These are phyloP conservation scores for Andinoacara biseriatus DNA, from an alignment of 2,113 vertebrate species.

Conservation along the genomic window DNA sequence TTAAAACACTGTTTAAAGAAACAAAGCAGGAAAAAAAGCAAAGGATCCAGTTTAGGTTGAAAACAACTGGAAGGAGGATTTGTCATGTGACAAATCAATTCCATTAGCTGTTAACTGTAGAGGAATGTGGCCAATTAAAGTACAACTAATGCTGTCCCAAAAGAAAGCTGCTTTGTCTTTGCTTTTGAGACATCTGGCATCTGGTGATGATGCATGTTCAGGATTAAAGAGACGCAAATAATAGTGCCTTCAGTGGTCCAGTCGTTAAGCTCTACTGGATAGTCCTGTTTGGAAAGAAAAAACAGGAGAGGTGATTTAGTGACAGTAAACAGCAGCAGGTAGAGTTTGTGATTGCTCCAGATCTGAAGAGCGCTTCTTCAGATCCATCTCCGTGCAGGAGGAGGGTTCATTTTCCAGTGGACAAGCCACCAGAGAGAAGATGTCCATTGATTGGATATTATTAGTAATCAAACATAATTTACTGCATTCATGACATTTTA, in stretches of 20 bases:
- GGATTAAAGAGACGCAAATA: not conserved
- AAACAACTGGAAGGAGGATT: not conserved
- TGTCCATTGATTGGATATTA: not conserved
- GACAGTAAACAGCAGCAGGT: conserved; percentile 2
- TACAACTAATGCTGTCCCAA: not conserved
- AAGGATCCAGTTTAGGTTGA: not conserved
- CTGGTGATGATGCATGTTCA: not conserved
- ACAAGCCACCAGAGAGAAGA: not conserved
- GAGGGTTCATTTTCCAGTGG: conserved; percentile 1
- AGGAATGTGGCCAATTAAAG: not conserved
- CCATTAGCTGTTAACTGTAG: conserved; percentile 9
- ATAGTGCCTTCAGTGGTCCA: not conserved
- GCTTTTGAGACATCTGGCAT: not conserved
- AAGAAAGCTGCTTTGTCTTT: not conserved
- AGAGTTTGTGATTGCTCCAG: not conserved
- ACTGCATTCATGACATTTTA: conserved; percentile 24
- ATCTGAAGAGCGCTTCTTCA: not conserved
- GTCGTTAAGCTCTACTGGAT: not conserved
- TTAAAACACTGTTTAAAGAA: not conserved
- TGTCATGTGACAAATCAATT: conserved; percentile 11
- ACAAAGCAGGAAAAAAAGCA: not conserved
- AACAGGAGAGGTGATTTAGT: not conserved
- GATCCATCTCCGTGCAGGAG: not conserved
- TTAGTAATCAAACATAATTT: conserved; percentile 4
- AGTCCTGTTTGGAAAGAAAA: conserved; percentile 9